Evolutionary conservation across 2,113 vertebrate genomes (phyloP).

Genomic region (Capricornis sumatraensis): DNA sequence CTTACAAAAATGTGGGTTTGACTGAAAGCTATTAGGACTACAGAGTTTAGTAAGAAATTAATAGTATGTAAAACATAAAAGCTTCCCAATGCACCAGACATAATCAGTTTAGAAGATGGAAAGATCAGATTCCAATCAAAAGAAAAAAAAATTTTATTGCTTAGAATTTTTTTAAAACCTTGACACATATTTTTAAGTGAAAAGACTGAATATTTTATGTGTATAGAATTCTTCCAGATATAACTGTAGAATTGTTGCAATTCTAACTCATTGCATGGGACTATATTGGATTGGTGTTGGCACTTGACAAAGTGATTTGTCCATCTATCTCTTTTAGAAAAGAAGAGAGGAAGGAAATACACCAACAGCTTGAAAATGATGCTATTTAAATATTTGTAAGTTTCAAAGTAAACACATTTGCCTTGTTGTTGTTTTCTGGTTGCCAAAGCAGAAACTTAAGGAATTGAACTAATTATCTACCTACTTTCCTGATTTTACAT

Average conservation of each 20-base stretch:
- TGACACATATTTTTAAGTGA: neutral
- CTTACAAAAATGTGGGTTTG: neutral
- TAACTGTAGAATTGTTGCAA: neutral
- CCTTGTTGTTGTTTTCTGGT: neutral
- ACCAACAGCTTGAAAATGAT: neutral
- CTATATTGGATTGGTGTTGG: neutral
- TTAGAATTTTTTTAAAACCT: neutral
- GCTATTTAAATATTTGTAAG: neutral
- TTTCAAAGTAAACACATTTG: neutral
- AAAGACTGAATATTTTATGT: neutral
- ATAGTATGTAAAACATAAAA: neutral
- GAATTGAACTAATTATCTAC: neutral
- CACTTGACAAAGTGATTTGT: neutral
- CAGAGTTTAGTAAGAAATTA: neutral
- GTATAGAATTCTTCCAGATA: neutral
- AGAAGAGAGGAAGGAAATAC: neutral
- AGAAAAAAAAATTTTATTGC: neutral
- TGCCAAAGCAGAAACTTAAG: neutral
- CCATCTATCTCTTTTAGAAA: neutral
- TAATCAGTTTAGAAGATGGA: neutral
- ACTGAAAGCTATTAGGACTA: neutral
- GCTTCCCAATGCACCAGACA: neutral
- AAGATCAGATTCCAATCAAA: neutral
- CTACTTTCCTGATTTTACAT: neutral
- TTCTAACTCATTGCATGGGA: neutral